Base-by-base conservation (phyloP, 37 sponge, comb jelly and placozoan genomes). In the Beroe forskalii region DNA sequence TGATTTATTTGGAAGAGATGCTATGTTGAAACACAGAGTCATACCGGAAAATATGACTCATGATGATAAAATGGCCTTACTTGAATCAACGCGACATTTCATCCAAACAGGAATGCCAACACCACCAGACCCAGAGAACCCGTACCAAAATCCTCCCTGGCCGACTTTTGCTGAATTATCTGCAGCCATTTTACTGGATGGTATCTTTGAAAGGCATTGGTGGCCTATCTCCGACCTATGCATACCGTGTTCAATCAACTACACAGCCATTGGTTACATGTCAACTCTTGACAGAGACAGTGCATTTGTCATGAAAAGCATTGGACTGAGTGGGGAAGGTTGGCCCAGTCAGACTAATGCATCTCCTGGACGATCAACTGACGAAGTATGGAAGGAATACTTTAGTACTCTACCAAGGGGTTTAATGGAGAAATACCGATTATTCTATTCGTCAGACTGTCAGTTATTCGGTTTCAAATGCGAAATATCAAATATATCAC, bases 111-210 rank as follows among this genome's bases (percentile, higher is more conserved):
- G 40, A 33, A 8, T 20, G 4, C 37, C 2, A 23, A 22, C 19
- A 35, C 9, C 75, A 33, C 40, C 75, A 2, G 75, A 72, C 39
- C 75, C 75, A 33, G 35, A 14, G 39, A 72, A 72, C 75, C 75
- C 75, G 9, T 72, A n/a, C n/a, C n/a, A n/a, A n/a, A n/a, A n/a
- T n/a, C n/a, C n/a, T n/a, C n/a, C n/a, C n/a, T n/a, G n/a, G 3
- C 75, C 75, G 20, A 72, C 75, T 30, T 72, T 72, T 72, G 36
- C 35, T 23, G 75, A 72, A 30, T 72, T 72, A 20, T 38, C 40
- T 3, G 35, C 31, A 20, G 75, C 75, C 3, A 19, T 23, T 33
- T 20, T 72, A 1, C 19, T 27, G 37, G 75, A 72, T 33, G 9
- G 75, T 22, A 37, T 72, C 4, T 3, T 30, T 22, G 75, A 72